Base-by-base conservation (phyloP, 2,888 invertebrate genomes). In the Drosophila antonietae region DNA sequence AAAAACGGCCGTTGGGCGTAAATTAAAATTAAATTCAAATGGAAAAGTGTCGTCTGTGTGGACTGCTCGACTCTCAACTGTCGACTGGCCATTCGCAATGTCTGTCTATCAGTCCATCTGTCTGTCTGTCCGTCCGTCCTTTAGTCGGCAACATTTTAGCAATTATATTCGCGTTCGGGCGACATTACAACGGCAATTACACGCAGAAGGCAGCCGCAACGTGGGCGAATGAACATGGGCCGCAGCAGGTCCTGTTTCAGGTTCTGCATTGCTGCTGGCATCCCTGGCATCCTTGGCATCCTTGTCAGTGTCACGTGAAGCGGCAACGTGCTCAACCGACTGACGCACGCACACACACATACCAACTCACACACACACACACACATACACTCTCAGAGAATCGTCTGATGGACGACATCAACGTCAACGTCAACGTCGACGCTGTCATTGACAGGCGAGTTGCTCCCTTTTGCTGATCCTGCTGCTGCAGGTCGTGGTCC, bases 11-110 rank as follows among this genome's bases (percentile, higher is more conserved):
- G 76, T 84, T 89, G 82, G 89, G 88, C 89, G 89, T 88, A 85
- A 85, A 85, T 85, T 89, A 88, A 85, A 85, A 90, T 85, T 88
- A 85, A 85, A 90, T 89, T 85, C 90, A 90, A 89, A 85, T 90
- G 89, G 89, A 86, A 89, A 86, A 86, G 83, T 88, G 90, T 85
- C 90, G 86, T 72, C 43, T 39, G 55, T 51, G 47, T 3, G 46
- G 39, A 43, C 62, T 71, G 80, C 12, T 55, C 39, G 39, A 59
- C 59, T 49, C 39, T 6, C 59, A 15, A 79, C 55, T 73, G 80
- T 55, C 39, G 49, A 59, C 59, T 59, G 58, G 43, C 44, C 57
- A 57, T 33, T 33, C 14, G 20, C 56, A 51, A 44, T 2, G 33
- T 47, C 49, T 37, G 49, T 20, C 39, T 3, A 12, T 14, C 31